phyloP scores from a whole-genome alignment of 2,113 vertebrate genomes.

The Oncorhynchus mykiss region DNA sequence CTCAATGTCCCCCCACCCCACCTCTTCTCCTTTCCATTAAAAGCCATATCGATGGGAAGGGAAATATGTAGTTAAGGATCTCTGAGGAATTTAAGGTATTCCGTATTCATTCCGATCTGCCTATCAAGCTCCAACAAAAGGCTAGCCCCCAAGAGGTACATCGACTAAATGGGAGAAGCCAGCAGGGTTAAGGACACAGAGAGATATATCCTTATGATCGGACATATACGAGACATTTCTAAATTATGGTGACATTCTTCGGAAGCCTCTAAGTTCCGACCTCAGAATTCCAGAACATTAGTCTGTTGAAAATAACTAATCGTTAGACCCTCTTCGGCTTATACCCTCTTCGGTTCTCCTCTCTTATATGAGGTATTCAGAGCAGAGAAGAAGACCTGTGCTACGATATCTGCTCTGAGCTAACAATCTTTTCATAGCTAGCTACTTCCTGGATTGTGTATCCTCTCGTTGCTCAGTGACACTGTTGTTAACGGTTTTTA shows the following conservation, averaged over 20 bases:
- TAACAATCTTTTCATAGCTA: no score
- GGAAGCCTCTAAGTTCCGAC: background rate
- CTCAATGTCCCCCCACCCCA: no score
- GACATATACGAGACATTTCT: constrained; percentile 2
- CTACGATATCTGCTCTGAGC: no score
- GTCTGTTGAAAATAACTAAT: background rate
- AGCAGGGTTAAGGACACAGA: constrained; percentile 34
- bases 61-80: constrained; percentile 51
- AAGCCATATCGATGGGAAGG: constrained; percentile 60
- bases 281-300: background rate
- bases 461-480: no score
- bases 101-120: constrained; percentile 21
- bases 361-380: no score
- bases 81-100: constrained; percentile 43
- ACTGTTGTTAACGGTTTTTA: no score
- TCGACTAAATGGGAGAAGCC: constrained; percentile 35
- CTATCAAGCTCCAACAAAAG: constrained; percentile 61
- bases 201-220: constrained; percentile 2
- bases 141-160: constrained; percentile 36
- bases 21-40: constrained; percentile 26
- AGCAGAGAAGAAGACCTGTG: no score
- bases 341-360: background rate
- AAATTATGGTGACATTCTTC: constrained; percentile 4
- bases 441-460: no score
- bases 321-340: background rate